Base-by-base conservation (phyloP, 2,888 invertebrate genomes). In the Argynnis bischoffii region DNA sequence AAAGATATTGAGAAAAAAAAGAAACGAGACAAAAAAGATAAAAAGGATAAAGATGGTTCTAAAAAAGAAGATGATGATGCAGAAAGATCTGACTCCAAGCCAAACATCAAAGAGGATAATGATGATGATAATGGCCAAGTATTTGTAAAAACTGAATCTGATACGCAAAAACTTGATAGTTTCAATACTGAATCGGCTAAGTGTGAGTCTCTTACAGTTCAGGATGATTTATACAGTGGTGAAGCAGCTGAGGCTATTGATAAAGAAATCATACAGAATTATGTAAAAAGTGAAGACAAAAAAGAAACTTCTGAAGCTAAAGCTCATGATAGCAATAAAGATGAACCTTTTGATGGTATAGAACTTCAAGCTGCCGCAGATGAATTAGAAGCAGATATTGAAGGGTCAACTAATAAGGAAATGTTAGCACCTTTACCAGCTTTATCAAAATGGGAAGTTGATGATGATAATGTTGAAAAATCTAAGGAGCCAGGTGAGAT, bases 401-500 rank as follows among this genome's bases (percentile, higher is more conserved):
- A 91, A 78, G 66, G 83, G 79, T 77, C 74, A 68, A 78, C 68
- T 66, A 84, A 93, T 68, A 92, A 94, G 77, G 95, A 96, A 83
- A 94, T 96, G 82, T 84, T 96, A 63, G 96, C 96, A 16, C 95
- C 95, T 2, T 77, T 97, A 69, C 97, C 98, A 0, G 97, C 96
- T 79, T 89, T 96, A 63, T 98, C 98, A 0, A 98, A 98, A 86
- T 98, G 98, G 98, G 98, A 98, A 87, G 94, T 96, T 46, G 96
- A 96, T 64, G 94, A 95, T 53, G 90, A 90, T 69, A 81, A 87
- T 69, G 73, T 73, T 54, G 91, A 91, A 63, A 93, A 93, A 71
- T 71, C 78, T 16, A 92, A 86, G 76, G 91, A 90, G 77, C 88
- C 88, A 0, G 93, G 93, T 18, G 93, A 93, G 77, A 88, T 93